Evolutionary conservation across 2,797 vertebrate species (phyloP).

Genomic region (Sardinella longiceps): DNA sequence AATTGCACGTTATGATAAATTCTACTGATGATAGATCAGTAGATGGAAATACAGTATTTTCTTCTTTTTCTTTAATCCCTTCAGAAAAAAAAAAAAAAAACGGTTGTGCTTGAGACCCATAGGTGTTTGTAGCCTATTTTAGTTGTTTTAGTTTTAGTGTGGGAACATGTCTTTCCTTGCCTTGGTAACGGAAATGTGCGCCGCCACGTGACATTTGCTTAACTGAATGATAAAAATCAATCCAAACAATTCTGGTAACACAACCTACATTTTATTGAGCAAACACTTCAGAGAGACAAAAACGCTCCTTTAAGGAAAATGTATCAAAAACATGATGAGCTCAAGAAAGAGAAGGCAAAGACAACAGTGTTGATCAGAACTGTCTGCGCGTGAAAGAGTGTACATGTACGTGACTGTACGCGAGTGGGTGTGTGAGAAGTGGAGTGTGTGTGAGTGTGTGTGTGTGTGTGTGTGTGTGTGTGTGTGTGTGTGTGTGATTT

Average conservation of each 20-base stretch:
- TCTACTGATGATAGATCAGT: background rate
- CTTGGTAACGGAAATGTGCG: background rate
- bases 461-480: background rate
- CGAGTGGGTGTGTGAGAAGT: background rate
- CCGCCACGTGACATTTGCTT: background rate
- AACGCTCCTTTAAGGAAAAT: background rate
- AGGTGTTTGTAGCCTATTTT: background rate
- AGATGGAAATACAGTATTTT: background rate
- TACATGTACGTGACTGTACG: too few relatives aligned
- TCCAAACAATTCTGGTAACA: background rate
- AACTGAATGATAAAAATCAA: background rate
- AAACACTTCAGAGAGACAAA: background rate
- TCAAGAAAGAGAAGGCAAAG: background rate
- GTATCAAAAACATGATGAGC: constrained; percentile 1
- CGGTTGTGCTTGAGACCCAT: background rate
- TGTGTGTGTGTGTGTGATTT: background rate
- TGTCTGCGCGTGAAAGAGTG: background rate
- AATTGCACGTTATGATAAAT: background rate
- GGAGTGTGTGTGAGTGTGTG: background rate
- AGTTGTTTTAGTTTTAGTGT: background rate
- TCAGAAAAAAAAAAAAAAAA: background rate
- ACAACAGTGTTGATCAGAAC: background rate
- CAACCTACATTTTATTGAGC: constrained; percentile 4
- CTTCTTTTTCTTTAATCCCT: background rate
- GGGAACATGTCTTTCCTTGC: background rate